A percentile compares a stretch with the other conserved stretches of the same genome.
phyloP scores from a whole-genome alignment of 1,140 invertebrate species.

The Phymastichus coffea region DNA sequence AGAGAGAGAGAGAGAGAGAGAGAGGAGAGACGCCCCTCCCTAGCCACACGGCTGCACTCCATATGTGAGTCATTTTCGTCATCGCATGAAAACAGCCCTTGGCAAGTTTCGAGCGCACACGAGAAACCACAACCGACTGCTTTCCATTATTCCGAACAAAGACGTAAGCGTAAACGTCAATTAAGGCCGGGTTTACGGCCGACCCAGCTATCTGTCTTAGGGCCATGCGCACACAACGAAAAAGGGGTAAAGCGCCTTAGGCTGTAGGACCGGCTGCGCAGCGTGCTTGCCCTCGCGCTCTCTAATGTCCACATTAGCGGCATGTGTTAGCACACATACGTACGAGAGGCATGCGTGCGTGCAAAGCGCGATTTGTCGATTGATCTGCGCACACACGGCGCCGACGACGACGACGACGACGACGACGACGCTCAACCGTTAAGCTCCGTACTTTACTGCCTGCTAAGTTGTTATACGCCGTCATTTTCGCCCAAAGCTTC shows the following conservation, averaged over 20 bases:
- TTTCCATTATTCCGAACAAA: slow-evolving; percentile 23
- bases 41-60: no score
- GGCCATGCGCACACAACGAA: no score
- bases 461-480: no score
- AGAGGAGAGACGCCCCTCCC: no score
- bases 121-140: neutral
- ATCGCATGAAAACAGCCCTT: slow-evolving; percentile 2
- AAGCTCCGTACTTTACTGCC: neutral
- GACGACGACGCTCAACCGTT: neutral
- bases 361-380: neutral
- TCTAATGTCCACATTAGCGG: slow-evolving; percentile 25
- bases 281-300: neutral
- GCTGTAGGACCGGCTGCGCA: slow-evolving; percentile 11
- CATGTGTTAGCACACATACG: slow-evolving; percentile 3
- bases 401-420: no score
- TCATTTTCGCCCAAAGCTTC: no score
- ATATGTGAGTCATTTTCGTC: slow-evolving; percentile 19
- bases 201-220: slow-evolving; percentile 7
- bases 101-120: no score
- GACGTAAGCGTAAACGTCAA: slow-evolving; percentile 24
- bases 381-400: neutral
- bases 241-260: slow-evolving; percentile 4
- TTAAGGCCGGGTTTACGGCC: slow-evolving; percentile 8
- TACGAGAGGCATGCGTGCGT: neutral
- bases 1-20: no score